Conservation (phyloP, 1,140 invertebrate species). For the Grapholita molesta region DNA sequence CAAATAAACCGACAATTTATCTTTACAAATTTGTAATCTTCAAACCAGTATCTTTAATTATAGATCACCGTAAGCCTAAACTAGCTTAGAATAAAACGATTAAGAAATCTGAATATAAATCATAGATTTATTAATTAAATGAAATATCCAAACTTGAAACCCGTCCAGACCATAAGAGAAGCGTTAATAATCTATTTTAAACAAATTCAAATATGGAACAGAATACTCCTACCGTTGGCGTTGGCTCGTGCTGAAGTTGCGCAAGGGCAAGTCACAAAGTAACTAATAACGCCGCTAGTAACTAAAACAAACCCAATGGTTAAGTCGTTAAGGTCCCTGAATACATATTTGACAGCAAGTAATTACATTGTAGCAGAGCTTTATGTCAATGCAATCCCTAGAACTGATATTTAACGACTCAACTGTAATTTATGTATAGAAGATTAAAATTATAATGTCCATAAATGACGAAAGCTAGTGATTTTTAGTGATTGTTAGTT, state of each 20-base stretch:
- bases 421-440: conserved; percentile 58
- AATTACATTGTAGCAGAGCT: conserved; percentile 43
- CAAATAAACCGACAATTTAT: too few species aligned
- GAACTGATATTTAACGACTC: conserved; percentile 64
- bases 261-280: conserved; percentile 37
- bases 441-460: conserved; percentile 63
- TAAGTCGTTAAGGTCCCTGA: conserved; percentile 23
- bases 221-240: conserved; percentile 18
- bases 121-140: background rate
- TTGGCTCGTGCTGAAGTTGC: conserved; percentile 46
- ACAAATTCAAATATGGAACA: conserved; percentile 9
- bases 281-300: conserved; percentile 19
- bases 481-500: conserved; percentile 32
- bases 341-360: conserved; percentile 19
- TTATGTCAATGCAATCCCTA: conserved; percentile 56
- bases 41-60: background rate
- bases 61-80: background rate
- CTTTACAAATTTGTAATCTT: too few species aligned
- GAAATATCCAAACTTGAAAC: conserved; percentile 3
- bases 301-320: conserved; percentile 29
- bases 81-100: background rate
- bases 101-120: background rate
- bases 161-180: conserved; percentile 7
- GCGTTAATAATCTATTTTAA: conserved; percentile 11
- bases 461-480: conserved; percentile 46